These are phyloP conservation scores for Gonioctena quinquepunctata DNA, from an alignment of 1,140 invertebrate species.

Conservation along the genomic window DNA sequence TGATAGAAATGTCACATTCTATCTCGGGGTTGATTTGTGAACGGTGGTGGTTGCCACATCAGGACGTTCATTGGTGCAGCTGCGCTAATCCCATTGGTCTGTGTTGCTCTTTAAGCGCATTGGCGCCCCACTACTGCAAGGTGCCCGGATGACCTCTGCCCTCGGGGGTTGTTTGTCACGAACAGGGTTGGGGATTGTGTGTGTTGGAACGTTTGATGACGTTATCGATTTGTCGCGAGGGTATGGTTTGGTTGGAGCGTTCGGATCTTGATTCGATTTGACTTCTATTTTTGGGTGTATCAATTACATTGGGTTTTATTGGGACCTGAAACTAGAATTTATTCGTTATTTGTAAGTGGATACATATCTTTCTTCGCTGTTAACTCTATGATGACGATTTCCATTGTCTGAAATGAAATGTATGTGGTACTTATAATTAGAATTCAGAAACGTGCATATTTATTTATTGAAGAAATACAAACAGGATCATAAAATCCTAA, in stretches of 20 bases:
- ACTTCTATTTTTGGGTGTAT: no score
- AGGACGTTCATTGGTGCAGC: conserved; percentile 42
- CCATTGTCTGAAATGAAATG: no score
- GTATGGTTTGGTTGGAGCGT: not conserved
- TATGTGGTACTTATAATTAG: no score
- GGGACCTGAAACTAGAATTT: no score
- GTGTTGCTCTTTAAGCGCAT: conserved; percentile 48
- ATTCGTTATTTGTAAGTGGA: no score
- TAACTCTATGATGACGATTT: no score
- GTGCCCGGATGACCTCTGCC: conserved; percentile 39
- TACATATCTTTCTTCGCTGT: no score
- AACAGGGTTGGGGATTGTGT: not conserved
- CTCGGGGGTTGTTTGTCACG: conserved; percentile 14
- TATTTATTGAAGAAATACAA: no score
- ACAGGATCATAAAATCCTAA: no score
- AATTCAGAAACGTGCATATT: no score
- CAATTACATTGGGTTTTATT: no score
- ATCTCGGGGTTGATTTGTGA: conserved; percentile 45
- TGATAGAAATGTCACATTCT: conserved; percentile 25
- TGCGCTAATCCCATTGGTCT: conserved; percentile 52
- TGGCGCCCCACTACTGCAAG: conserved; percentile 41
- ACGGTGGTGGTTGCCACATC: conserved; percentile 39
- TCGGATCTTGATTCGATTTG: not conserved
- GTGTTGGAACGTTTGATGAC: conserved; percentile 11
- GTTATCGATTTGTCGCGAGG: conserved; percentile 14